phyloP scores from a whole-genome alignment of 2,888 invertebrate species.

The Cantharis flavilabris region DNA sequence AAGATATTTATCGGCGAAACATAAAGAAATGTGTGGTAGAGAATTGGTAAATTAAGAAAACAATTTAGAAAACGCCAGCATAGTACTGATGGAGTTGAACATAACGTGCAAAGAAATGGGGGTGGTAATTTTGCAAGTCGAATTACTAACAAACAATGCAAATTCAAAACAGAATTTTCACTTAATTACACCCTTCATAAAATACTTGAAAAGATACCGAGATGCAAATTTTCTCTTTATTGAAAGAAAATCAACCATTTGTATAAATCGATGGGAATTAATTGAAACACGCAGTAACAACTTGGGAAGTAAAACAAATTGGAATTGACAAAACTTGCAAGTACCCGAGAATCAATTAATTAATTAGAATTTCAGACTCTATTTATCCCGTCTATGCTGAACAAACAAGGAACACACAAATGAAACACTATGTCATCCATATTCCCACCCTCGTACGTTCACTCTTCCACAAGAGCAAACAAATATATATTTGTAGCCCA shows the following conservation, averaged over 20 bases:
- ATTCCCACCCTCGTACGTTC: conserved; percentile 13
- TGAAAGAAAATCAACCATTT: conserved; percentile 19
- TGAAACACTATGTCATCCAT: conserved; percentile 20
- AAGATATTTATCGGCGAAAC: neutral
- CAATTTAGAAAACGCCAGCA: neutral
- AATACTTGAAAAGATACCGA: neutral
- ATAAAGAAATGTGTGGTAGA: neutral
- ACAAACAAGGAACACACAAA: conserved; percentile 32
- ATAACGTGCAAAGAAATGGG: conserved; percentile 4
- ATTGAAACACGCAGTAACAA: conserved; percentile 36
- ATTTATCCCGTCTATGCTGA: conserved; percentile 36
- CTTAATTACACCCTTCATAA: conserved; percentile 11
- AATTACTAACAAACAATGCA: neutral
- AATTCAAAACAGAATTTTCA: conserved; percentile 9
- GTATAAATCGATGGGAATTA: conserved; percentile 36
- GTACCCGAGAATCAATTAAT: conserved; percentile 34
- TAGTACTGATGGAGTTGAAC: conserved; percentile 4
- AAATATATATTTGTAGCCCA: conserved; percentile 36
- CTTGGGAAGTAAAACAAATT: conserved; percentile 32
- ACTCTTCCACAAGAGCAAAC: conserved; percentile 29
- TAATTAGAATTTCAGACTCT: conserved; percentile 35
- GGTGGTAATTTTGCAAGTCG: conserved; percentile 10
- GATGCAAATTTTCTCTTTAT: neutral
- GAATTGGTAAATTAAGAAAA: conserved; percentile 1
- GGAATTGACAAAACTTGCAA: conserved; percentile 33